phyloP scores from a whole-genome alignment of 2,113 vertebrate genomes.

The Hypomesus transpacificus region DNA sequence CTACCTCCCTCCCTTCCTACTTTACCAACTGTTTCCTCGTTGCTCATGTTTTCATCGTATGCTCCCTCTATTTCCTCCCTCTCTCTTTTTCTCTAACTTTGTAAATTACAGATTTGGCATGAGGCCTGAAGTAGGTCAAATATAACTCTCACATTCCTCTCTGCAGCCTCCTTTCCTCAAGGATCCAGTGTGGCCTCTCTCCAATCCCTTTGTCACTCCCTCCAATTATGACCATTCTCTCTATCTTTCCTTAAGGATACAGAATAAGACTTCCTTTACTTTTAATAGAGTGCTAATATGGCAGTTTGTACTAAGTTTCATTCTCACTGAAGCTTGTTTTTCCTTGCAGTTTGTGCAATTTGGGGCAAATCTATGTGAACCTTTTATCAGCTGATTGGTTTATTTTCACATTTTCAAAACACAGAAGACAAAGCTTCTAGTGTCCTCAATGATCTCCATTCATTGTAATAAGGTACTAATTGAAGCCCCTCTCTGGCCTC shows the following conservation, averaged over 20 bases:
- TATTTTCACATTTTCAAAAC: not conserved
- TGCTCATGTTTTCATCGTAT: no score
- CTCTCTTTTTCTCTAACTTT: slow-evolving; percentile 36
- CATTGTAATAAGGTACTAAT: slow-evolving; percentile 42
- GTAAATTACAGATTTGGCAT: slow-evolving; percentile 56
- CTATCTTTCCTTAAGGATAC: not conserved
- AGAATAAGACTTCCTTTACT: slow-evolving; percentile 4
- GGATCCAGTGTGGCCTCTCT: slow-evolving; percentile 44
- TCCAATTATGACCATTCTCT: slow-evolving; percentile 4
- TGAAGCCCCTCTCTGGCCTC: slow-evolving; percentile 38
- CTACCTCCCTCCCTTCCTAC: not conserved
- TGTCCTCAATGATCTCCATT: slow-evolving; percentile 44
- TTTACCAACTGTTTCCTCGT: no score
- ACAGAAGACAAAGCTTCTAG: slow-evolving; percentile 9
- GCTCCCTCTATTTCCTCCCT: slow-evolving; percentile 24
- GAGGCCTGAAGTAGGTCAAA: slow-evolving; percentile 56
- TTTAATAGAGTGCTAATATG: no score
- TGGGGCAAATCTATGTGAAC: no score
- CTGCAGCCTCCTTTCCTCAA: slow-evolving; percentile 38
- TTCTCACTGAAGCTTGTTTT: no score
- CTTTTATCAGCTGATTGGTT: not conserved
- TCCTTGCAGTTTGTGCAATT: no score
- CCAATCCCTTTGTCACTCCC: slow-evolving; percentile 1
- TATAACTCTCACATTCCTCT: slow-evolving; percentile 64
- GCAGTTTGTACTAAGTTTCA: no score